Conservation (phyloP, 2,797 vertebrate species). For the Tenualosa thibaudeaui region DNA sequence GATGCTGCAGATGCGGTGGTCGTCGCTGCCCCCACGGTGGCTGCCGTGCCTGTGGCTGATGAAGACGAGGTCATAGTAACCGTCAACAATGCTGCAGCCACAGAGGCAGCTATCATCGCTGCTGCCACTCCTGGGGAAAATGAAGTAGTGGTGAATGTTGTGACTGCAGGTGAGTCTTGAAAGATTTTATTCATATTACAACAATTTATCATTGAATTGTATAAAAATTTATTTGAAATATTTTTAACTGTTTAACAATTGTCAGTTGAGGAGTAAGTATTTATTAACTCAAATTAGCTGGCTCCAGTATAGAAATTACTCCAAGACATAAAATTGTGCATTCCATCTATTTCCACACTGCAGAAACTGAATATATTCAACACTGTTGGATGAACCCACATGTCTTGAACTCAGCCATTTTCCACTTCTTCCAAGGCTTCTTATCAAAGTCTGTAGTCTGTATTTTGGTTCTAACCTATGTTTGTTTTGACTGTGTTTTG, state of each 20-base stretch:
- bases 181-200: neutral
- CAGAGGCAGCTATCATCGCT: conserved; percentile 52
- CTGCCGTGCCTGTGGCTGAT: conserved; percentile 26
- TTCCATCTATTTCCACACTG: too few species aligned
- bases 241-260: too few species aligned
- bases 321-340: neutral
- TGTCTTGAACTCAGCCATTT: too few species aligned
- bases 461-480: neutral
- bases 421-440: neutral
- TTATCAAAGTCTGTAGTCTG: neutral
- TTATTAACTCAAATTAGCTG: neutral
- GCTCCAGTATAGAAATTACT: neutral
- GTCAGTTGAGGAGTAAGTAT: too few species aligned
- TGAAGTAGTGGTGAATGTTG: neutral
- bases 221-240: neutral
- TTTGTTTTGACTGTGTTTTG: neutral
- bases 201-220: too few species aligned
- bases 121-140: conserved; percentile 12
- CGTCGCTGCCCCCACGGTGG: conserved; percentile 35
- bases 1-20: conserved; percentile 35
- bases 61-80: conserved; percentile 63
- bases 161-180: conserved; percentile 34
- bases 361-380: neutral
- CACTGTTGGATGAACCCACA: neutral
- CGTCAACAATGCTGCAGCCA: conserved; percentile 57